Base-by-base conservation (phyloP, 92 coral and sea anemone species). In the Porites cylindrica region DNA sequence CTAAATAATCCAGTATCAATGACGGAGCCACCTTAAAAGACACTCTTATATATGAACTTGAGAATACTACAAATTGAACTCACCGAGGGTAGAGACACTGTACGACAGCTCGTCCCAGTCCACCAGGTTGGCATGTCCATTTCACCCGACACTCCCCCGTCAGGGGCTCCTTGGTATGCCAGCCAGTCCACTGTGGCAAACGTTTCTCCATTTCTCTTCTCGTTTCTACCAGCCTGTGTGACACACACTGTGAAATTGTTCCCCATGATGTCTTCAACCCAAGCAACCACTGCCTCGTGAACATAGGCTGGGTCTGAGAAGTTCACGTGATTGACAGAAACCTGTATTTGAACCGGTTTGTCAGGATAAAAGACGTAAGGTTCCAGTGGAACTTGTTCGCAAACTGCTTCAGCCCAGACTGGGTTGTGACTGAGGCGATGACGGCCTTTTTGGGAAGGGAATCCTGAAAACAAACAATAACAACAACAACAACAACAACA, bases 51-150 rank as follows among this genome's bases (percentile, higher is more conserved):
- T 4, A 38, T 3, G 47, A 38, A 38, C 47, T 38, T 38, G 0
- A 38, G 47, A 38, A 38, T 38, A 38, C 47, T 38, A 4, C 47
- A 38, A 38, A 38, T 38, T 38, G 47, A 38, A 38, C 47, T 78
- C 61, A 93, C 96, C 82, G 64, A 72, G 7, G 96, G 96, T 8
- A 93, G 72, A 3, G 82, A 62, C 18, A 90, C 85, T 0, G 93
- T 78, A 8, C 78, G 88, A 58, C 96, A 93, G 47, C 68, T 83
- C 16, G 96, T 82, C 2, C 96, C 96, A 82, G 93, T 90, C 96
- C 93, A 90, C 96, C 96, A 93, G 24, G 78, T 85, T 3, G 91
- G 86, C 86, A 93, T 76, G 78, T 83, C 61, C 61, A 88, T 84
- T 47, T 84, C 83, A 17, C 90, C 94, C 19, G 92, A 86, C 77